A percentile compares a stretch with the other conserved stretches of the same genome.
These are phyloP conservation scores for Sarcophaga caerulescens DNA, from an alignment of 2,888 invertebrate species.

Conservation along the genomic window DNA sequence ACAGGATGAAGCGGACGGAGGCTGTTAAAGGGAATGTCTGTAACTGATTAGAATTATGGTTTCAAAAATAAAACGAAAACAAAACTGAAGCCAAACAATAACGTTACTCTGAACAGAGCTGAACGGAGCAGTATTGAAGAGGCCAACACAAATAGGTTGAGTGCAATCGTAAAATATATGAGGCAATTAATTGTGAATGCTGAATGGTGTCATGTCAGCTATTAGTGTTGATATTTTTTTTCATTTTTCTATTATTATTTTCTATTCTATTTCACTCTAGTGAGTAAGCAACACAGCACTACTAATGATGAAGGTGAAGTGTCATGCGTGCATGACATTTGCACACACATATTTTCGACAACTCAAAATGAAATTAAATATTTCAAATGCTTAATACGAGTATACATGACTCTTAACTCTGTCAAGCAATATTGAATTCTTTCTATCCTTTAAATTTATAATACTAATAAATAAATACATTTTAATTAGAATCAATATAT, in stretches of 20 bases:
- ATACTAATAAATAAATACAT: too few relatives aligned
- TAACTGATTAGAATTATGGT: constrained; percentile 60
- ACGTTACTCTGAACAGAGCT: neutral
- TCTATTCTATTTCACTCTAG: constrained; percentile 18
- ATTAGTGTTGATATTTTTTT: constrained; percentile 46
- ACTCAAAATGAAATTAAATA: neutral
- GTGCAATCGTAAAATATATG: constrained; percentile 63
- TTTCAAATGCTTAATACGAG: neutral
- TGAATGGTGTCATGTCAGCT: constrained; percentile 55
- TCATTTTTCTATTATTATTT: constrained; percentile 25
- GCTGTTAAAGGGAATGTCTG: constrained; percentile 27
- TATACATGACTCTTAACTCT: too few relatives aligned
- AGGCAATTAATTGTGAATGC: constrained; percentile 60
- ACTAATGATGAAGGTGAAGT: constrained; percentile 35
- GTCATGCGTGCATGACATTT: constrained; percentile 14
- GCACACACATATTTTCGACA: neutral
- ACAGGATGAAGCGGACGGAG: neutral
- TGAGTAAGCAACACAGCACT: neutral
- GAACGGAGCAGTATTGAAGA: constrained; percentile 6
- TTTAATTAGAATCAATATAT: too few relatives aligned
- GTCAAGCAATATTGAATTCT: too few relatives aligned
- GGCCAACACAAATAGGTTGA: constrained; percentile 41
- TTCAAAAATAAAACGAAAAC: constrained; percentile 41
- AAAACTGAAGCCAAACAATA: neutral
- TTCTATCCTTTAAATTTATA: too few relatives aligned